phyloP scores from a whole-genome alignment of 2,888 invertebrate species.

The Nomada lathburiana region DNA sequence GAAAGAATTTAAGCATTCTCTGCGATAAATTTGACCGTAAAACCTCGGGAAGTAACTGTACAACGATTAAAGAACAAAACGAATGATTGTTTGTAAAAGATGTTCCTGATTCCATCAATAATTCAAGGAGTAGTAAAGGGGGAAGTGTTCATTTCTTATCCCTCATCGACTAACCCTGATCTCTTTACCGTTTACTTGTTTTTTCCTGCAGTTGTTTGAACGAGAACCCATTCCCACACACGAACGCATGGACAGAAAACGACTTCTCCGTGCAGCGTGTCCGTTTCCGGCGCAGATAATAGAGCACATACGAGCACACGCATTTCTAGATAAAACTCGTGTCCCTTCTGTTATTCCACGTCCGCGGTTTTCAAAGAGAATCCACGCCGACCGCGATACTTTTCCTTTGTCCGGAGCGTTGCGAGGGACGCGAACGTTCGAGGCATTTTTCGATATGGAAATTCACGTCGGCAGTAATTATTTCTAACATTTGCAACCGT shows the following conservation, averaged over 20 bases:
- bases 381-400: background rate
- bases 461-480: too few species aligned
- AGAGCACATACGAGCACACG: background rate
- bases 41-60: too few species aligned
- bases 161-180: slow-evolving; percentile 14
- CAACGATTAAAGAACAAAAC: too few species aligned
- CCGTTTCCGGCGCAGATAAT: slow-evolving; percentile 32
- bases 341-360: background rate
- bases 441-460: background rate
- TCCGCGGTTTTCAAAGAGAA: background rate
- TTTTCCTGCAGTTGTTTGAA: background rate
- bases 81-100: background rate
- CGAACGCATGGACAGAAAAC: slow-evolving; percentile 26
- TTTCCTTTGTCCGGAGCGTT: background rate
- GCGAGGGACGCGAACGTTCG: background rate
- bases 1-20: background rate
- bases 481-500: background rate
- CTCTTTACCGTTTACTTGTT: slow-evolving; percentile 1
- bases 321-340: background rate
- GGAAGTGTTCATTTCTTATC: slow-evolving; percentile 3
- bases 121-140: background rate
- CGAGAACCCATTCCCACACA: slow-evolving; percentile 19
- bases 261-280: background rate
- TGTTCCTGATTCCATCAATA: background rate
- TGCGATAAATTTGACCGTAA: too few species aligned